A percentile compares a stretch with the other conserved stretches of the same genome.
Conservation (phyloP, 1,140 invertebrate genomes). For the fruit fly (Drosophila melanogaster) region Release_6_plus_ISO1_MT NT_033777.3:10740501-10741000, state of each 20-base stretch:
- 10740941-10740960: neutral
- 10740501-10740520: slow-evolving; percentile 62
- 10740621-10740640: slow-evolving; percentile 70
- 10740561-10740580: slow-evolving; percentile 19
- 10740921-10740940: neutral
- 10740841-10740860: slow-evolving; percentile 22
- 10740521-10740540: slow-evolving; percentile 55
- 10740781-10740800: slow-evolving; percentile 46
- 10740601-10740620: slow-evolving; percentile 55
- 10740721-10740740: slow-evolving; percentile 20
- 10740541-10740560: slow-evolving; percentile 72
- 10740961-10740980: neutral
- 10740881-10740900: slow-evolving; percentile 14
- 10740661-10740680: slow-evolving; percentile 58
- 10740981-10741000: neutral
- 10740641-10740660: slow-evolving; percentile 12
- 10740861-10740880: slow-evolving; percentile 66
- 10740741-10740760: slow-evolving; percentile 22
- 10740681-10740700: slow-evolving; percentile 46
- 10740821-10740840: slow-evolving; percentile 18
- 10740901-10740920: slow-evolving; percentile 20
- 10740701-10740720: slow-evolving; percentile 1
- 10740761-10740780: slow-evolving; percentile 34
- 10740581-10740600: slow-evolving; percentile 23
- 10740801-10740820: slow-evolving; percentile 17